These are phyloP conservation scores for Euwallacea fornicatus DNA, from an alignment of 1,140 invertebrate genomes.

Conservation along the genomic window DNA sequence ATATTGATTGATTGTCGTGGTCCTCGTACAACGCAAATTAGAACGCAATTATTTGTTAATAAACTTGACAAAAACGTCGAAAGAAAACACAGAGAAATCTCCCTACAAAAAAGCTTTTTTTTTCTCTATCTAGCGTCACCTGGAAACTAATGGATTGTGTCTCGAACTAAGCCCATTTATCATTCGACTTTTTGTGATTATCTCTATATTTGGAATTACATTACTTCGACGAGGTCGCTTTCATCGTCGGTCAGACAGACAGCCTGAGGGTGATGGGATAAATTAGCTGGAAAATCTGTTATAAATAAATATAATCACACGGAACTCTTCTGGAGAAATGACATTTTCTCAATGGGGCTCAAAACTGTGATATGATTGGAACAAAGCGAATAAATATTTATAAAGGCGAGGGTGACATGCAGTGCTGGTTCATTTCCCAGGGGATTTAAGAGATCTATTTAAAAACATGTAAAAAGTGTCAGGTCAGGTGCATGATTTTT, in stretches of 20 bases:
- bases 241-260: conserved; percentile 15
- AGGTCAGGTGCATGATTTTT: conserved; percentile 18
- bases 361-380: not conserved
- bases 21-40: conserved; percentile 1
- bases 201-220: conserved; percentile 27
- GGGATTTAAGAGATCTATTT: conserved; percentile 9
- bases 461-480: conserved; percentile 14
- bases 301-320: not conserved
- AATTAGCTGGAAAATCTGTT: conserved; percentile 13
- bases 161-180: conserved; percentile 23
- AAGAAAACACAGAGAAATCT: conserved; percentile 6
- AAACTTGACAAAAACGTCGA: conserved; percentile 3
- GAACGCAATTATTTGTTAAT: conserved; percentile 13
- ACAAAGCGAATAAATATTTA: conserved; percentile 23
- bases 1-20: not conserved
- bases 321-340: not conserved
- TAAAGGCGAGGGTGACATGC: not conserved
- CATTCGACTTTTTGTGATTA: conserved; percentile 25
- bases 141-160: conserved; percentile 29
- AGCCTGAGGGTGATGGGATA: conserved; percentile 6
- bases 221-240: conserved; percentile 15
- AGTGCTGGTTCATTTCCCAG: conserved; percentile 7
- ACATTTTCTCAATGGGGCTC: not conserved
- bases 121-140: conserved; percentile 17
- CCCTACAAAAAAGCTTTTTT: conserved; percentile 8